phyloP scores from a whole-genome alignment of 2,113 vertebrate genomes.

The Lethenteron reissneri region DNA sequence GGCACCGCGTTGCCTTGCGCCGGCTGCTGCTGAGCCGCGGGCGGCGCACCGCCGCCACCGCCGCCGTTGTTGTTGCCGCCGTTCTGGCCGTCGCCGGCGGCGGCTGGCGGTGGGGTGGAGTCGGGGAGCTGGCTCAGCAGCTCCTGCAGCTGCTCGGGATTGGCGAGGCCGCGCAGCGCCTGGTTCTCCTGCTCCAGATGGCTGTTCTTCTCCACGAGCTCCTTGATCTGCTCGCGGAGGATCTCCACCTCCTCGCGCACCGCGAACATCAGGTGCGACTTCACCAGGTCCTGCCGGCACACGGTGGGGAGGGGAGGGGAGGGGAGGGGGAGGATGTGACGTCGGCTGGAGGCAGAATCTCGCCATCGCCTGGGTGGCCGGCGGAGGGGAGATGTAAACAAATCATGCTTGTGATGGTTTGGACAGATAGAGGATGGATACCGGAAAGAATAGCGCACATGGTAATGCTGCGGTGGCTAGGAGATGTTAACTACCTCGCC shows the following conservation, averaged over 20 bases:
- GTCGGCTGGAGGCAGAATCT: not conserved
- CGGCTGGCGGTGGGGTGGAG: not conserved
- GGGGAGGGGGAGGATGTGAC: not conserved
- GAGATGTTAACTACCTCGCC: not conserved
- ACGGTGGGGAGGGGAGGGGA: not conserved
- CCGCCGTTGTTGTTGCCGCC: too few species aligned
- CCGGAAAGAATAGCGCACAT: too few species aligned
- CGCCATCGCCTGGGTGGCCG: not conserved
- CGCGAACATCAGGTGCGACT: conserved; percentile 39
- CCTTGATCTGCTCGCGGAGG: conserved; percentile 33
- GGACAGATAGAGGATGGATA: too few species aligned
- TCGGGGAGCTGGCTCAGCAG: conserved; percentile 2
- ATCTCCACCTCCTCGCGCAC: conserved; percentile 43
- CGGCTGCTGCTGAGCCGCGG: too few species aligned
- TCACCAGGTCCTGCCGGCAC: conserved; percentile 31
- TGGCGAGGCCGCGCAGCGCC: conserved; percentile 26
- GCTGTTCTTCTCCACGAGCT: conserved; percentile 28
- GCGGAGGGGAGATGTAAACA: not conserved
- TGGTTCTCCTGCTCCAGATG: conserved; percentile 35
- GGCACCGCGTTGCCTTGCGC: too few species aligned
- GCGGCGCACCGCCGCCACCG: too few species aligned
- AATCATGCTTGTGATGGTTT: too few species aligned
- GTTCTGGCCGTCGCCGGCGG: too few species aligned
- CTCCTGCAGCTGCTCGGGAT: conserved; percentile 13
- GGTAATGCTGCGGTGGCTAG: too few species aligned